phyloP scores from a whole-genome alignment of 1,140 invertebrate genomes.

The Neomicropteryx cornuta region DNA sequence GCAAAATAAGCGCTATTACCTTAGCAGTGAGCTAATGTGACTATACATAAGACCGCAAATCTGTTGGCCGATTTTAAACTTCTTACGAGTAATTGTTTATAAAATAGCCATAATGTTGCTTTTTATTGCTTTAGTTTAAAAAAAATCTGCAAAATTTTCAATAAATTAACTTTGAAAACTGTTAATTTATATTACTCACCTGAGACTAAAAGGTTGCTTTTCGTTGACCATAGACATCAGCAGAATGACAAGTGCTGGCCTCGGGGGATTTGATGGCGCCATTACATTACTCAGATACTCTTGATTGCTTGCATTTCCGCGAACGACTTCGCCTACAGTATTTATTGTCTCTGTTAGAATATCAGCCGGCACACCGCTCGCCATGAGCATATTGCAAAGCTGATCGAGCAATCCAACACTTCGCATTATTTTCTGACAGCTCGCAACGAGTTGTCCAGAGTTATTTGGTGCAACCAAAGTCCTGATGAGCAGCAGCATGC shows the following conservation, averaged over 20 bases:
- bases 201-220: conserved; percentile 85
- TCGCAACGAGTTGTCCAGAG: conserved; percentile 55
- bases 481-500: conserved; percentile 81
- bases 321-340: conserved; percentile 88
- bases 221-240: conserved; percentile 99
- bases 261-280: conserved; percentile 84
- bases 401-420: conserved; percentile 70
- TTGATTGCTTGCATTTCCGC: conserved; percentile 86
- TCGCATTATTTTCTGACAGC: conserved; percentile 84
- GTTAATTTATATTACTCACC: too few species aligned
- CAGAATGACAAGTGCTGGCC: conserved; percentile 86
- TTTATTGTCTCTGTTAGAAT: conserved; percentile 94
- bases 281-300: conserved; percentile 84
- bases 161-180: too few species aligned
- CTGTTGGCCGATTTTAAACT: too few species aligned
- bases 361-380: conserved; percentile 91
- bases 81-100: too few species aligned
- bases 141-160: too few species aligned
- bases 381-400: conserved; percentile 86
- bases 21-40: too few species aligned
- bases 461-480: conserved; percentile 84
- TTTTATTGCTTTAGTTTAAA: too few species aligned
- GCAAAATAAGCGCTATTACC: too few species aligned
- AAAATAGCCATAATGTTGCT: too few species aligned
- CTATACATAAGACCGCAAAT: too few species aligned